These are phyloP conservation scores for Megaleporinus macrocephalus DNA, from an alignment of 2,113 vertebrate genomes.

Conservation along the genomic window DNA sequence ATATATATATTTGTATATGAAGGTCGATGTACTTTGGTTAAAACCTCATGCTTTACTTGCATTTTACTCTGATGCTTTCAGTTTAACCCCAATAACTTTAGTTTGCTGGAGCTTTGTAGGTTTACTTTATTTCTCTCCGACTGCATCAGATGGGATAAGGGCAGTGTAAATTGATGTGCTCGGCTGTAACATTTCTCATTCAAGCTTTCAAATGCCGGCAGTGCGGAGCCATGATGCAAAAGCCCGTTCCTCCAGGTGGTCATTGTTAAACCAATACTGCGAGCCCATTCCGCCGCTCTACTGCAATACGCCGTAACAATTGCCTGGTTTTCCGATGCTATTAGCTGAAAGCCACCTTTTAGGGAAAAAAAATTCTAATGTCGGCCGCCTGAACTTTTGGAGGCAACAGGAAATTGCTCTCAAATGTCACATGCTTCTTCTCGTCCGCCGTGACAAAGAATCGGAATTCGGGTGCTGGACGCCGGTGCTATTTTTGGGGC, in stretches of 20 bases:
- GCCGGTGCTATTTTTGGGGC: constrained; percentile 60
- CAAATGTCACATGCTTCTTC: constrained; percentile 73
- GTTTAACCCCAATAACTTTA: neutral
- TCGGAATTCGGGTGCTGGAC: constrained; percentile 60
- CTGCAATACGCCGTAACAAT: constrained; percentile 31
- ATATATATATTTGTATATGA: no score
- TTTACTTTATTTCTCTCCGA: constrained; percentile 1
- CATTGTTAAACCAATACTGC: constrained; percentile 43
- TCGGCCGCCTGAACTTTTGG: constrained; percentile 70
- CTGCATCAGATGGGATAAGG: constrained; percentile 17
- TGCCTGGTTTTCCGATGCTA: constrained; percentile 51
- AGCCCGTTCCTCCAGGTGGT: constrained; percentile 18
- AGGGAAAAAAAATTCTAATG: constrained; percentile 56
- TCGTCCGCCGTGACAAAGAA: constrained; percentile 45
- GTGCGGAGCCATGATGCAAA: constrained; percentile 5
- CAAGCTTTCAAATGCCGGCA: constrained; percentile 21
- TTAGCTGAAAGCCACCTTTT: constrained; percentile 65
- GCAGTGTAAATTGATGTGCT: constrained; percentile 7
- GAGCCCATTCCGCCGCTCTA: constrained; percentile 21
- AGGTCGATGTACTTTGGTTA: neutral
- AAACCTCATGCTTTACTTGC: neutral
- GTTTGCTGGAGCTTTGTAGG: neutral
- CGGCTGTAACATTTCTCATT: constrained; percentile 23
- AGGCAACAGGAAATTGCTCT: constrained; percentile 70
- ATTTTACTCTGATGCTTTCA: neutral